Base-by-base conservation (phyloP, 2,888 invertebrate species). In the Eretmocerus hayati region DNA sequence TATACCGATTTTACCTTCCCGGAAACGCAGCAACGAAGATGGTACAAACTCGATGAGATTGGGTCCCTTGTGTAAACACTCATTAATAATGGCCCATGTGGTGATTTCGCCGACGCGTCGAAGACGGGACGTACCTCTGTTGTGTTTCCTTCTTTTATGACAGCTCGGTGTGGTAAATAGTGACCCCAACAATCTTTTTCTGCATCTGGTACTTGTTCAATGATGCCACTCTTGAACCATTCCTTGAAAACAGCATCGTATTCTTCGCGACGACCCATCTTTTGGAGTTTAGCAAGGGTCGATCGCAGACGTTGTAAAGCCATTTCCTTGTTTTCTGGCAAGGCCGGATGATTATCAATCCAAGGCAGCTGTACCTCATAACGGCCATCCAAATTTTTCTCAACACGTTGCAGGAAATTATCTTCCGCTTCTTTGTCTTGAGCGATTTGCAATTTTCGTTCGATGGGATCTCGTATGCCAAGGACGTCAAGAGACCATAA, bases 361-460 rank as follows among this genome's bases (percentile, higher is more conserved):
- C 63, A 66, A 3, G 68, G 67, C 13, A 67, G 43, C 6, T 49
- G 30, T 1, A 67, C 61, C 43, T 63, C 60, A 54, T 64, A 70
- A 1, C 66, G 46, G 36, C 42, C 58, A 13, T 33, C 33, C 15
- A n/a, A 2, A 2, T 38, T 38, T 5, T 18, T 9, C 15, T 9
- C 8, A 3, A 15, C 35, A 9, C 5, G 5, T 15, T 35, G 3
- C 5, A 35, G 18, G 8, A 35, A 35, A 4, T 37, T 15, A 11
- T 9, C 21, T 20, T 21, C 4, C 2, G 15, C 20, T 4, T 5
- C 8, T 9, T 18, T 4, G 13, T 37, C 20, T 3, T 21, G 4
- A 3, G 9, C 11, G 21, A 37, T 9, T 21, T 37, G 20, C 3
- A 11, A 21, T 20, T 18, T 20, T 4, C 13, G 19, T 9, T 18